phyloP scores from a whole-genome alignment of 1,140 invertebrate species.

The Cydia pomonella region DNA sequence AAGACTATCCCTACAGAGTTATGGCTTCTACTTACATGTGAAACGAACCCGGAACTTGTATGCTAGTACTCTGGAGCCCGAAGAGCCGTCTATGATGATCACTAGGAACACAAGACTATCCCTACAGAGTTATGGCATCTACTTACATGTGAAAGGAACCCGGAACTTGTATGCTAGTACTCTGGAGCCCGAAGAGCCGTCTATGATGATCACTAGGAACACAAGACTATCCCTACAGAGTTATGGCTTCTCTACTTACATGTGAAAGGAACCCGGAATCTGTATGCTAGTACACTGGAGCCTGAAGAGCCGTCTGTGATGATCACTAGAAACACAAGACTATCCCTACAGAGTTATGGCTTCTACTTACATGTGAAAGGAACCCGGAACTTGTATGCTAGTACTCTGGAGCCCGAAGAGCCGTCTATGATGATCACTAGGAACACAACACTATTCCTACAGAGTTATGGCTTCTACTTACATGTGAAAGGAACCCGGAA shows the following conservation, averaged over 20 bases:
- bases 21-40: constrained; percentile 83
- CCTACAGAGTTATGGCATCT: too few relatives aligned
- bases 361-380: constrained; percentile 84
- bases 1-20: too few relatives aligned
- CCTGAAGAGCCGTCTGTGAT: constrained; percentile 98
- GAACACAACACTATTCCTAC: too few relatives aligned
- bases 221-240: too few relatives aligned
- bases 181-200: constrained; percentile 97
- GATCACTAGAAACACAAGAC: too few relatives aligned
- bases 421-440: constrained; percentile 82
- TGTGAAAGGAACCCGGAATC: neutral
- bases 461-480: too few relatives aligned
- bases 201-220: too few relatives aligned
- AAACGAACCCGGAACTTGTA: constrained; percentile 92
- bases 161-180: constrained; percentile 89
- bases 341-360: too few relatives aligned
- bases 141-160: too few relatives aligned
- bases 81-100: constrained; percentile 87
- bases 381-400: constrained; percentile 94
- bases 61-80: constrained; percentile 94
- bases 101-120: too few relatives aligned
- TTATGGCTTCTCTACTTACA: too few relatives aligned
- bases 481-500: constrained; percentile 89
- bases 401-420: constrained; percentile 95
- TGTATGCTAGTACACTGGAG: constrained; percentile 93